Percentiles rank a stretch among this genome's conserved stretches.
Conservation (phyloP, 2,797 vertebrate species). For the Distichodus sexfasciatus region DNA sequence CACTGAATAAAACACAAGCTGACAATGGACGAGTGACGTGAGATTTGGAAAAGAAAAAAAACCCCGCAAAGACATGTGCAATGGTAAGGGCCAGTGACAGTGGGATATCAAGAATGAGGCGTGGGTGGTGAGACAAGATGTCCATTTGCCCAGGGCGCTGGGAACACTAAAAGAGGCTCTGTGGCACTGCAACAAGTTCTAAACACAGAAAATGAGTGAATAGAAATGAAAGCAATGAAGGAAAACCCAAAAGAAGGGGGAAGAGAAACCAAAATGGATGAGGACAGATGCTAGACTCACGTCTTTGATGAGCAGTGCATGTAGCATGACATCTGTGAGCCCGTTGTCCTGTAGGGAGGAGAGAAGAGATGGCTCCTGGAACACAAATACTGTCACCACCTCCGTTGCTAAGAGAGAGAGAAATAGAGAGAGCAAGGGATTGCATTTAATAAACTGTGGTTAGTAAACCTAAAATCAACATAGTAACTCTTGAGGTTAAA, state of each 20-base stretch:
- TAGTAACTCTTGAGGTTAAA: too few species aligned
- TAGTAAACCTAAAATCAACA: too few species aligned
- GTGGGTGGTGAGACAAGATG: slow-evolving; percentile 34
- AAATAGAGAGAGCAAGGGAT: slow-evolving; percentile 38
- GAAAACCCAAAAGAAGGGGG: slow-evolving; percentile 1
- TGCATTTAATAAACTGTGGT: not conserved
- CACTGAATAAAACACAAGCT: not conserved
- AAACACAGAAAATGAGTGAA: slow-evolving; percentile 8
- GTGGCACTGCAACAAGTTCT: slow-evolving; percentile 25
- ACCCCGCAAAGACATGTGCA: not conserved
- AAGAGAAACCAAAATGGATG: not conserved
- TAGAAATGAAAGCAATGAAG: slow-evolving; percentile 16
- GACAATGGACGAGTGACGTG: slow-evolving; percentile 8
- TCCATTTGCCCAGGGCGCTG: not conserved
- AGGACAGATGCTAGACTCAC: slow-evolving; percentile 72
- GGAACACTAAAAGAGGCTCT: slow-evolving; percentile 22
- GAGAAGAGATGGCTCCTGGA: slow-evolving; percentile 96
- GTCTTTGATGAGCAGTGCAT: slow-evolving; percentile 96
- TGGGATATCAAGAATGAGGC: slow-evolving; percentile 3
- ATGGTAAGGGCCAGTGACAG: not conserved
- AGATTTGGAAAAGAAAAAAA: slow-evolving; percentile 1
- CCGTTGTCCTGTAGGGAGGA: slow-evolving; percentile 98
- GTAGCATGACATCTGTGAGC: slow-evolving; percentile 95
- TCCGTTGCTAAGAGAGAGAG: slow-evolving; percentile 82
- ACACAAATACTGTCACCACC: slow-evolving; percentile 98